Base-by-base conservation (phyloP, 2,888 invertebrate species). In the Aplocera efformata region DNA sequence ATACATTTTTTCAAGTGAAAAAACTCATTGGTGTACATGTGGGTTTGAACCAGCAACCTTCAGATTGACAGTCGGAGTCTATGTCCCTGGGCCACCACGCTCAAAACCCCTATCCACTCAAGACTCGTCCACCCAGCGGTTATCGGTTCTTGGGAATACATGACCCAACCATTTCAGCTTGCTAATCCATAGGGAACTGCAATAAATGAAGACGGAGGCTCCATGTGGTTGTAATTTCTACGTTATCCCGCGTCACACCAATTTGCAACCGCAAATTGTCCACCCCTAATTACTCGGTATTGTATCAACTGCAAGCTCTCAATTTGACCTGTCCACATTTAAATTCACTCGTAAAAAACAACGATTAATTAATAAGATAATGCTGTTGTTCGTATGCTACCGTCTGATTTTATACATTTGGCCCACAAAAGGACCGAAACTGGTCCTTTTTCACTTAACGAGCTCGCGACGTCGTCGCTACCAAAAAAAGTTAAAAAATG, bases 301-400 rank as follows among this genome's bases (percentile, higher is more conserved):
- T 13, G 30, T 38, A 22, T 10, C 13, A 29, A 32, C 22, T 39
- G 23, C 24, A 9, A 40, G 46, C 53, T 60, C 53, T 58, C 36
- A 36, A 47, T 41, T 24, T 36, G 10, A 37, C 35, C 56, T 55
- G 61, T 42, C 42, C 42, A 36, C 32, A 48, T 53, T 56, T 48
- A 56, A 56, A 50, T 51, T 50, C 47, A 52, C 45, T 34, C 43
- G 50, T 49, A 46, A 53, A 55, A 54, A 53, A 54, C 45, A 52
- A 48, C 79, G 80, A 80, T 84, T 86, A 85, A 86, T 86, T 83
- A 84, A 79, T 58, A 43, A 52, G 81, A 84, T 82, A 82, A 74
- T 72, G 53, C 50, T 57, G 67, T 67, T 33, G 36, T 68, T 67
- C 39, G 50, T 41, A 48, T 24, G 82, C 84, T 84, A 84, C 84